Conservation (phyloP, 2,888 invertebrate genomes). For the Callinectes sapidus region DNA sequence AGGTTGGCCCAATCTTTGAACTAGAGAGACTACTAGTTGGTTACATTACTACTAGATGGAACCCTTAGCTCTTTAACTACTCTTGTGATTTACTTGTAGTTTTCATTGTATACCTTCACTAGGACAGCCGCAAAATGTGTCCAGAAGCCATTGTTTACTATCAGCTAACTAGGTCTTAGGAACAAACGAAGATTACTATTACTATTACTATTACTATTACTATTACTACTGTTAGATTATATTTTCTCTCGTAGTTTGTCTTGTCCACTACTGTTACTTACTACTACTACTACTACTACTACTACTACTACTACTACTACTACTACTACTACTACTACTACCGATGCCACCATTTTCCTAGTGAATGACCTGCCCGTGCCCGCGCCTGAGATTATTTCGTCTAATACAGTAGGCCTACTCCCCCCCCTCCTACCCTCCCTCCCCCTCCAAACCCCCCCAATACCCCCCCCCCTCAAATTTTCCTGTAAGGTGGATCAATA, state of each 20-base stretch:
- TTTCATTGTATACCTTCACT: neutral
- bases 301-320: neutral
- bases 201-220: neutral
- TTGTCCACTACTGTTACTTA: constrained; percentile 22
- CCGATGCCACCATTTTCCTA: neutral
- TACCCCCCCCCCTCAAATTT: neutral
- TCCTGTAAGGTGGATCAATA: neutral
- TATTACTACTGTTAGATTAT: neutral
- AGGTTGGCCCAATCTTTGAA: constrained; percentile 9
- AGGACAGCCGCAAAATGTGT: constrained; percentile 20
- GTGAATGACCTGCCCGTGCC: constrained; percentile 13
- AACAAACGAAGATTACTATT: neutral
- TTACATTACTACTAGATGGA: neutral
- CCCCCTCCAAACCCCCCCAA: neutral
- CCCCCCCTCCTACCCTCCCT: neutral
- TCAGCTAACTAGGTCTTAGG: neutral
- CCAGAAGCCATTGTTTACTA: neutral
- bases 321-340: neutral
- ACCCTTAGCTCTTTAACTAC: constrained; percentile 9
- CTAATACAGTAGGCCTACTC: neutral
- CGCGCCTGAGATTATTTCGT: constrained; percentile 6
- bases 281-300: constrained; percentile 25
- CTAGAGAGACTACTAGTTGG: neutral
- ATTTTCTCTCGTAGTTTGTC: constrained; percentile 34
- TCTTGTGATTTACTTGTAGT: neutral